Conservation (phyloP, 2,888 invertebrate genomes). For the Aricia artaxerxes region DNA sequence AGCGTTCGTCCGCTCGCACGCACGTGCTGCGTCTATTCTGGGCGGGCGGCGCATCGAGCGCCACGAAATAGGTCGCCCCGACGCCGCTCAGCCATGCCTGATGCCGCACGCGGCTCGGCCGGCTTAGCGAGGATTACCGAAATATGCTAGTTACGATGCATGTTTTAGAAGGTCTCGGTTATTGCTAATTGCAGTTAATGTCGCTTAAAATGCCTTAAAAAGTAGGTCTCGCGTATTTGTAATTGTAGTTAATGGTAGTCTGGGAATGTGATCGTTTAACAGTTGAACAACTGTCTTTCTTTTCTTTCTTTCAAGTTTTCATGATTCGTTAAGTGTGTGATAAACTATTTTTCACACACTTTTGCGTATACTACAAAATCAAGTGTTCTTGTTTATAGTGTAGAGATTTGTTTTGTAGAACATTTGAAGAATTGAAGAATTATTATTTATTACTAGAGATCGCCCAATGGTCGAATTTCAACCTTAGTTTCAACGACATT, state of each 20-base stretch:
- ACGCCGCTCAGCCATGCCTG: conserved; percentile 48
- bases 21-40: conserved; percentile 80
- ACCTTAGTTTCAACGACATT: too few species aligned
- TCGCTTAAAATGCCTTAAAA: too few species aligned
- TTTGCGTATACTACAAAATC: too few species aligned
- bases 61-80: conserved; percentile 70
- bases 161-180: conserved; percentile 27
- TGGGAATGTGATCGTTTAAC: not conserved
- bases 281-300: not conserved
- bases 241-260: not conserved
- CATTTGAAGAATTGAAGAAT: too few species aligned
- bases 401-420: too few species aligned
- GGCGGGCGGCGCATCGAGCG: conserved; percentile 68
- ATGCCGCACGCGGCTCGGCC: conserved; percentile 40
- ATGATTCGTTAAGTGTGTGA: too few species aligned
- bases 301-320: too few species aligned
- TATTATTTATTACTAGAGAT: too few species aligned
- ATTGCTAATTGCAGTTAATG: not conserved
- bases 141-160: conserved; percentile 35
- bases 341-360: too few species aligned
- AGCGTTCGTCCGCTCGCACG: conserved; percentile 69
- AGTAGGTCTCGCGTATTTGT: too few species aligned
- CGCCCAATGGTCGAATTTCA: too few species aligned
- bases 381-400: too few species aligned
- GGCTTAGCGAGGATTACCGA: conserved; percentile 30